Percentiles rank a stretch among this genome's conserved stretches.
These are phyloP conservation scores for Noctilio leporinus DNA, from an alignment of 2,113 vertebrate species.

Conservation along the genomic window DNA sequence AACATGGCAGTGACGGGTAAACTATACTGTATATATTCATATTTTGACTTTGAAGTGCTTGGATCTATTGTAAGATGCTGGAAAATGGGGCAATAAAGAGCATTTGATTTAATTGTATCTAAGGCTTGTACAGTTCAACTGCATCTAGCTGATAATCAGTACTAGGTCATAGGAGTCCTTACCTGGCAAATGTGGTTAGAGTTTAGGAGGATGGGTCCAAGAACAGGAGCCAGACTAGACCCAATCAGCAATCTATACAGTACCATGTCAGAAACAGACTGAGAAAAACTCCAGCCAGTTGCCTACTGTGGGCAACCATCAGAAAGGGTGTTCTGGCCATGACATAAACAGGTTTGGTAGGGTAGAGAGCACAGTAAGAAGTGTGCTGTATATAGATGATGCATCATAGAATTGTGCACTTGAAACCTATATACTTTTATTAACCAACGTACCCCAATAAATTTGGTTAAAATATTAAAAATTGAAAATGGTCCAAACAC, in stretches of 20 bases:
- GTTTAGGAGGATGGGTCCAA: not conserved
- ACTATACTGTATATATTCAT: conserved; percentile 16
- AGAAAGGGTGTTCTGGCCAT: not conserved
- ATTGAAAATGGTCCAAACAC: not conserved
- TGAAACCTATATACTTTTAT: not conserved
- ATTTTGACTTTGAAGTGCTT: not conserved
- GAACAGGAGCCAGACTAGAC: not conserved
- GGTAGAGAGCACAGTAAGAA: not conserved
- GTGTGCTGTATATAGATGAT: not conserved
- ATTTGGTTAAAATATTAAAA: not conserved
- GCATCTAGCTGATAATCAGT: not conserved
- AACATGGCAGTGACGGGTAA: conserved; percentile 75
- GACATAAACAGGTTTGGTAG: not conserved
- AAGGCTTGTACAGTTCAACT: not conserved
- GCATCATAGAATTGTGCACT: not conserved
- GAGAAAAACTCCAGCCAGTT: not conserved
- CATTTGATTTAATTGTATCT: not conserved
- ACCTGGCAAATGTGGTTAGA: fast-evolving
- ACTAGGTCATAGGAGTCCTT: not conserved
- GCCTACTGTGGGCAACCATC: not conserved
- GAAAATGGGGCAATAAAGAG: not conserved
- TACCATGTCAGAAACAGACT: not conserved
- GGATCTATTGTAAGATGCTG: not conserved
- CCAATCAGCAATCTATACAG: not conserved
- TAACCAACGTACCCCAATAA: not conserved